Evolutionary conservation across 2,888 invertebrate species (phyloP).

Genomic region (Chelonus formosanus): DNA sequence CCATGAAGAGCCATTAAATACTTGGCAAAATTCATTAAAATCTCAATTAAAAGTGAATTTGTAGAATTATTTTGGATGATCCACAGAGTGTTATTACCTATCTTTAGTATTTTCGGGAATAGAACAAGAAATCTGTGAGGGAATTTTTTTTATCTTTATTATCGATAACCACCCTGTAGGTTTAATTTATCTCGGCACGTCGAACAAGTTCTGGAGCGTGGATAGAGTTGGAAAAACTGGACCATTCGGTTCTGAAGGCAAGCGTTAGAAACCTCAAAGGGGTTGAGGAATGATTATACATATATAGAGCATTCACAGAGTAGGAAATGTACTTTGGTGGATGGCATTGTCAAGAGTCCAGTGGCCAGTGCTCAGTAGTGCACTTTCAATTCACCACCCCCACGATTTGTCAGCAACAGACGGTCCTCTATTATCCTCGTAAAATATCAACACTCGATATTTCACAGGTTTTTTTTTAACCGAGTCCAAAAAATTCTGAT

Average conservation of each 20-base stretch:
- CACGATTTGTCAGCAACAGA: conserved; percentile 44
- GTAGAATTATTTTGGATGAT: too few species aligned
- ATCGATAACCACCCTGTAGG: conserved; percentile 23
- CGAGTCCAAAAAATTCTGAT: background rate
- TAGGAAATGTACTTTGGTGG: conserved; percentile 46
- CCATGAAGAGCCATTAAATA: too few species aligned
- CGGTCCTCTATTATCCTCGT: conserved; percentile 52
- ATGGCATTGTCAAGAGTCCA: conserved; percentile 45
- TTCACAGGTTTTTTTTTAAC: conserved; percentile 35
- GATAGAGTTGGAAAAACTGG: conserved; percentile 33
- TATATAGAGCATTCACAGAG: conserved; percentile 22
- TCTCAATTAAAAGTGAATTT: too few species aligned
- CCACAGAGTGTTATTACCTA: background rate
- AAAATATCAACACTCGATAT: conserved; percentile 60
- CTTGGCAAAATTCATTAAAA: too few species aligned
- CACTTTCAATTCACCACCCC: conserved; percentile 50
- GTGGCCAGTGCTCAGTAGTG: conserved; percentile 44
- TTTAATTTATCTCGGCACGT: conserved; percentile 34
- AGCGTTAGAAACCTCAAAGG: conserved; percentile 32
- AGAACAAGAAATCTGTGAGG: background rate
- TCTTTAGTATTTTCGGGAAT: background rate
- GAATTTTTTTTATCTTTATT: conserved; percentile 23
- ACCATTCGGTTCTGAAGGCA: conserved; percentile 27
- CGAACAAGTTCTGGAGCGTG: conserved; percentile 20
- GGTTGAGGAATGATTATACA: conserved; percentile 36